A percentile compares a stretch with the other conserved stretches of the same genome.
These are phyloP conservation scores for Tretioscincus oriximinensis DNA, from an alignment of 2,113 vertebrate genomes.

Conservation along the genomic window DNA sequence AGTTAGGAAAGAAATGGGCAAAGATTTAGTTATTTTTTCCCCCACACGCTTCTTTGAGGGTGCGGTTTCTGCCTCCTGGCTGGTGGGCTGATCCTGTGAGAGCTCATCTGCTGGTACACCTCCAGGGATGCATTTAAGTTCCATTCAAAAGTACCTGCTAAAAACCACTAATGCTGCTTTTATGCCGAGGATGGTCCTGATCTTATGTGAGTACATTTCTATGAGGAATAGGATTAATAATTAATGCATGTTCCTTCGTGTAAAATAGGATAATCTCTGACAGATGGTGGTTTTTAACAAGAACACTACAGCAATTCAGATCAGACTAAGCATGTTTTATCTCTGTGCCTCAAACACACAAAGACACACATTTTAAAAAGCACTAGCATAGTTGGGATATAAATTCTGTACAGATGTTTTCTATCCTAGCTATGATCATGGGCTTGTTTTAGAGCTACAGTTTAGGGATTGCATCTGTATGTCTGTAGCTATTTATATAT, in stretches of 20 bases:
- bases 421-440: constrained; percentile 17
- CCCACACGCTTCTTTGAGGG: not conserved
- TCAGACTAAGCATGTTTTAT: constrained; percentile 58
- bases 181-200: constrained; percentile 31
- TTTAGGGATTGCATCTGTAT: constrained; percentile 18
- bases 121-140: constrained; percentile 22
- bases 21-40: constrained; percentile 31
- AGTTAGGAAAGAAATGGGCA: not conserved
- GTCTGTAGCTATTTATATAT: not conserved
- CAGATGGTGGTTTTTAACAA: constrained; percentile 72
- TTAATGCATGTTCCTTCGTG: constrained; percentile 64
- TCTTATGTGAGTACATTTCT: constrained; percentile 55
- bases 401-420: constrained; percentile 40
- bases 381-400: constrained; percentile 16
- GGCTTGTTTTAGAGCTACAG: not conserved
- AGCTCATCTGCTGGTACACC: constrained; percentile 41
- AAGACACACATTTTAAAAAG: constrained; percentile 21
- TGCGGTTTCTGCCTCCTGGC: not conserved
- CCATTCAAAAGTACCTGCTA: constrained; percentile 49
- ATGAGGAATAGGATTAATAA: constrained; percentile 63
- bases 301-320: constrained; percentile 65
- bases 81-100: constrained; percentile 25
- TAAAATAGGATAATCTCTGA: constrained; percentile 72
- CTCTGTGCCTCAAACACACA: constrained; percentile 22
- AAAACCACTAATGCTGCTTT: constrained; percentile 43